A percentile compares a stretch with the other conserved stretches of the same genome.
phyloP scores from a whole-genome alignment of 2,797 vertebrate species.

The Hephaestus fuliginosus region DNA sequence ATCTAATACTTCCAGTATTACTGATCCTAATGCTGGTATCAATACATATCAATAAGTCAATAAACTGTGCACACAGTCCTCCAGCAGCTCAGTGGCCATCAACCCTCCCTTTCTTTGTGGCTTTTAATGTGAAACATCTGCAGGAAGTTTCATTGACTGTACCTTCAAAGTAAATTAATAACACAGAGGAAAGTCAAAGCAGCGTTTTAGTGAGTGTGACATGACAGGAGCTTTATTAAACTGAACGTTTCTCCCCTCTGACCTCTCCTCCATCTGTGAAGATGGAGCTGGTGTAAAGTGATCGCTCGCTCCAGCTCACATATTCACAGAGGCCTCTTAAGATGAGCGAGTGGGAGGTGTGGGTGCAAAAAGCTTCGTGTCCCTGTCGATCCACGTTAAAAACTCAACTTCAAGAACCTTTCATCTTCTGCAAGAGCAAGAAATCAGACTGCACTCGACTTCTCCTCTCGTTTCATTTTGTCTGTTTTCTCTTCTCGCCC shows the following conservation, averaged over 20 bases:
- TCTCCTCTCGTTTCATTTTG: neutral
- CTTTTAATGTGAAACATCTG: too few relatives aligned
- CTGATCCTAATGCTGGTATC: too few relatives aligned
- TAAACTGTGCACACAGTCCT: too few relatives aligned
- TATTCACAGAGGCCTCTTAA: neutral
- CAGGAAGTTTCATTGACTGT: too few relatives aligned
- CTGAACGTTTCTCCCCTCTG: neutral
- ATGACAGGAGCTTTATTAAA: too few relatives aligned
- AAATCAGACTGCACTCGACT: neutral
- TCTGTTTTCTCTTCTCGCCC: neutral
- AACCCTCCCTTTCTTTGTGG: too few relatives aligned
- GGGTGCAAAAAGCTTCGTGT: constrained; percentile 46
- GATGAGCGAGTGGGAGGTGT: constrained; percentile 6
- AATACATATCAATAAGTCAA: too few relatives aligned
- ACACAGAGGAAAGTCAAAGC: too few relatives aligned
- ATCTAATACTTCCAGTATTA: too few relatives aligned
- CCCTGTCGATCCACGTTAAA: neutral
- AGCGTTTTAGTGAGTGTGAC: too few relatives aligned
- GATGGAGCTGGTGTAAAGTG: constrained; percentile 48
- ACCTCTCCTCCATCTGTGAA: constrained; percentile 43
- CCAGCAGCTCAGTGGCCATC: too few relatives aligned
- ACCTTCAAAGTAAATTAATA: too few relatives aligned
- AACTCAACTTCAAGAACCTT: neutral
- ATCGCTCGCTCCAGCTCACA: constrained; percentile 29
- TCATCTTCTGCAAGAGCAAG: neutral